phyloP scores from a whole-genome alignment of 1,140 invertebrate species.

The Drosophila elegans region DNA sequence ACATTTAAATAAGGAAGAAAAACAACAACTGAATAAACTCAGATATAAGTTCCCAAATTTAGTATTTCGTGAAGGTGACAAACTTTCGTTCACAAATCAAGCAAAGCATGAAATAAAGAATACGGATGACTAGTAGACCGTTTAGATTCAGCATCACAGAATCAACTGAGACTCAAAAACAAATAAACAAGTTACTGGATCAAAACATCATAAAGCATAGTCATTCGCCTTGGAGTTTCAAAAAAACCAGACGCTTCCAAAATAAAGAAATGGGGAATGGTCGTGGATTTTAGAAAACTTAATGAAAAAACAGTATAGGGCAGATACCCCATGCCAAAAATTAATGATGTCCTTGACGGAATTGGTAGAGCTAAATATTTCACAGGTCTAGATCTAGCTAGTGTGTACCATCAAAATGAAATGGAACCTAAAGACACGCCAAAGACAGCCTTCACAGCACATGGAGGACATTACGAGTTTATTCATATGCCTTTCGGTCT shows the following conservation, averaged over 20 bases:
- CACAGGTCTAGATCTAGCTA: conserved; percentile 80
- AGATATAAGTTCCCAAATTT: background rate
- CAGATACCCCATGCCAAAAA: conserved; percentile 84
- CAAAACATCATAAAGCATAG: too few species aligned
- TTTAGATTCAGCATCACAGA: conserved; percentile 34
- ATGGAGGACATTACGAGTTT: conserved; percentile 4
- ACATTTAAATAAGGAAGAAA: background rate
- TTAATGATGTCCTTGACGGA: conserved; percentile 85
- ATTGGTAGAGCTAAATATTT: conserved; percentile 84
- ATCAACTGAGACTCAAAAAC: conserved; percentile 12
- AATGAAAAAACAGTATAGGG: conserved; percentile 77
- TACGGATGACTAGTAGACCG: conserved; percentile 30
- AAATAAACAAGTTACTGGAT: too few species aligned
- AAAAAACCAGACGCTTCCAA: conserved; percentile 43
- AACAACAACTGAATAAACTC: background rate
- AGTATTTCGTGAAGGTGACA: background rate
- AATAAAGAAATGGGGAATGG: conserved; percentile 65
- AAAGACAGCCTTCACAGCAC: background rate
- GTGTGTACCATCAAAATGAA: conserved; percentile 86
- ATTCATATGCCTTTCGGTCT: conserved; percentile 50
- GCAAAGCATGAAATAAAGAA: conserved; percentile 6
- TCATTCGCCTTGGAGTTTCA: conserved; percentile 1
- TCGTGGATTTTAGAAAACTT: conserved; percentile 25
- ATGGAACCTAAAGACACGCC: conserved; percentile 84
- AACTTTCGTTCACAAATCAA: conserved; percentile 7